phyloP scores from a whole-genome alignment of 2,888 invertebrate species.

The Sinohyriopsis cumingii region DNA sequence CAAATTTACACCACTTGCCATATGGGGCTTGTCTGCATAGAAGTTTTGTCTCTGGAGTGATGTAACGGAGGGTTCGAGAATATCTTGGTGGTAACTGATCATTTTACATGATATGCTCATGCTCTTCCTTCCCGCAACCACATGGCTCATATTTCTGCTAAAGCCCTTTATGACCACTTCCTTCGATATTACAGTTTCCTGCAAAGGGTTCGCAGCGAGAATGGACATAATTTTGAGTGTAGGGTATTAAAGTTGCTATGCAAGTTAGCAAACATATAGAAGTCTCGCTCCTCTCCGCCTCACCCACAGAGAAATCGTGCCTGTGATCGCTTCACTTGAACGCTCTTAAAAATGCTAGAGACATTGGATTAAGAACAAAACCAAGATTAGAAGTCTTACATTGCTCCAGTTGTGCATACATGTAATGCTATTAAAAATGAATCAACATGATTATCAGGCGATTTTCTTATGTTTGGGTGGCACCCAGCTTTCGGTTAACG shows the following conservation, averaged over 20 bases:
- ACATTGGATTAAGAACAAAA: background rate
- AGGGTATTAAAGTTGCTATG: slow-evolving; percentile 10
- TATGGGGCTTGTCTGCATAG: slow-evolving; percentile 26
- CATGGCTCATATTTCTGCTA: slow-evolving; percentile 8
- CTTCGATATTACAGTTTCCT: slow-evolving; percentile 7
- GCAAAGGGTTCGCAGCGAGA: slow-evolving; percentile 8
- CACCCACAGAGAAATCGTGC: slow-evolving; percentile 4
- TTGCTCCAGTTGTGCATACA: background rate
- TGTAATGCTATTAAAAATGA: slow-evolving; percentile 8
- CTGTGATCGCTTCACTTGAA: slow-evolving; percentile 7
- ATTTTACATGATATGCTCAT: slow-evolving; percentile 16
- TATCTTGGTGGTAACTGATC: slow-evolving; percentile 9
- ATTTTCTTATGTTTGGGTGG: slow-evolving; percentile 9
- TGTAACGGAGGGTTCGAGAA: slow-evolving; percentile 12
- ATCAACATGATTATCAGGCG: slow-evolving; percentile 8
- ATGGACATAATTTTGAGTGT: slow-evolving; percentile 9
- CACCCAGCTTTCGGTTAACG: slow-evolving; percentile 3
- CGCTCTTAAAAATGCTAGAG: slow-evolving; percentile 6
- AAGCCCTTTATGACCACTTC: slow-evolving; percentile 11
- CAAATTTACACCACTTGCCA: slow-evolving; percentile 13
- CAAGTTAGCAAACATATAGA: background rate
- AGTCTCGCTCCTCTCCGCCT: slow-evolving; percentile 4
- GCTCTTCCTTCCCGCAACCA: slow-evolving; percentile 19
- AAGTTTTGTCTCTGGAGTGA: slow-evolving; percentile 20
- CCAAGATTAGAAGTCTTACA: slow-evolving; percentile 1